These are phyloP conservation scores for Phoxinus dragarum DNA, from an alignment of 2,797 vertebrate species.

Conservation along the genomic window DNA sequence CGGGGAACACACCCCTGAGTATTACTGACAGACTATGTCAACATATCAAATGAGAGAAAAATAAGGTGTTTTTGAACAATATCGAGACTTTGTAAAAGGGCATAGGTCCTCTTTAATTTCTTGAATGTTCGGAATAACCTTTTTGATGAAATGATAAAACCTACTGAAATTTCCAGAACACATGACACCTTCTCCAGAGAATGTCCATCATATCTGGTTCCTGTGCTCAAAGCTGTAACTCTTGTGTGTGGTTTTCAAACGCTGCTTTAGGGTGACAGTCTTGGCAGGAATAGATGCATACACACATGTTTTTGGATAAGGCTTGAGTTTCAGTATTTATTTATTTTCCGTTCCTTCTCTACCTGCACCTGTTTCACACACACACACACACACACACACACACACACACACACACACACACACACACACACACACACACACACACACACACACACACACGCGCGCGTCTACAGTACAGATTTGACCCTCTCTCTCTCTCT, in stretches of 20 bases:
- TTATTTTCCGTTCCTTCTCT: constrained; percentile 34
- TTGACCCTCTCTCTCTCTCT: constrained; percentile 48
- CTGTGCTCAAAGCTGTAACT: neutral
- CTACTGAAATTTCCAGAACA: too few relatives aligned
- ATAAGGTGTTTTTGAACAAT: neutral
- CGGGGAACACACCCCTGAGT: neutral
- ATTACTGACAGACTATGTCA: neutral
- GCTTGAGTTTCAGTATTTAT: constrained; percentile 35
- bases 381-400: neutral
- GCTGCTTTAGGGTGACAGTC: neutral
- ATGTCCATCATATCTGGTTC: neutral
- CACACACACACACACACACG: too few relatives aligned
- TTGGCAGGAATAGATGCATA: neutral
- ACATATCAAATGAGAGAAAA: neutral
- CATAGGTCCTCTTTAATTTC: too few relatives aligned
- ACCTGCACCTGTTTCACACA: constrained; percentile 46
- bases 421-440: constrained; percentile 7
- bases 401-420: constrained; percentile 1
- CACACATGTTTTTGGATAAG: neutral
- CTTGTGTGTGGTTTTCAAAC: neutral
- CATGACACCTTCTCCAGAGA: neutral
- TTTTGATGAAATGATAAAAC: too few relatives aligned
- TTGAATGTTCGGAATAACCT: too few relatives aligned
- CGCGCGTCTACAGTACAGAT: constrained; percentile 24
- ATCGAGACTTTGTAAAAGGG: too few relatives aligned